phyloP scores from a whole-genome alignment of 2,888 invertebrate genomes.

The Drosophila suboccidentalis region DNA sequence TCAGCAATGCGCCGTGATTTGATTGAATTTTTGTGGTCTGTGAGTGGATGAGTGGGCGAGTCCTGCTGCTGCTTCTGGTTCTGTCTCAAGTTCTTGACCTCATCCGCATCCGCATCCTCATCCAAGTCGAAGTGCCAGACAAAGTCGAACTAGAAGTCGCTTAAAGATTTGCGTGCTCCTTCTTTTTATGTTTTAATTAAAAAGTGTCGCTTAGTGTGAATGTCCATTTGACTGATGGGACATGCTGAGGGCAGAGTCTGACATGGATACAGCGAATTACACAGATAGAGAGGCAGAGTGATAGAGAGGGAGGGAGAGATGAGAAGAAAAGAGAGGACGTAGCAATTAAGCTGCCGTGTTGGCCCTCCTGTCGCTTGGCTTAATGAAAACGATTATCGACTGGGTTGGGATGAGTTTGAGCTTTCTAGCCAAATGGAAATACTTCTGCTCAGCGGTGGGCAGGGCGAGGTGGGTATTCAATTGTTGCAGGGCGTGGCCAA shows the following conservation, averaged over 20 bases:
- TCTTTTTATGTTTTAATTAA: conserved; percentile 78
- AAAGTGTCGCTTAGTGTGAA: conserved; percentile 76
- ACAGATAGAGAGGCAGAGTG: not conserved
- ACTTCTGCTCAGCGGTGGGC: conserved; percentile 2
- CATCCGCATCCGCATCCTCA: not conserved
- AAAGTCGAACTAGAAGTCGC: conserved; percentile 19
- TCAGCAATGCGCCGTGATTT: conserved; percentile 68
- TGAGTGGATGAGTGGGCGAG: conserved; percentile 9
- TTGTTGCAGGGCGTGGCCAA: conserved; percentile 40
- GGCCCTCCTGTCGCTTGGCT: conserved; percentile 58
- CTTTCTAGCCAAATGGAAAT: conserved; percentile 32
- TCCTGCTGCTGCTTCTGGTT: not conserved
- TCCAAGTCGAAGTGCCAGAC: not conserved
- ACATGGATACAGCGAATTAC: conserved; percentile 25
- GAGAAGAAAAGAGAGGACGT: conserved; percentile 11
- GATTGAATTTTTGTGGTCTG: conserved; percentile 80
- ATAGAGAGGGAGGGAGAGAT: not conserved
- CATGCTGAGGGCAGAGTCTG: conserved; percentile 10
- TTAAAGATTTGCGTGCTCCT: conserved; percentile 57
- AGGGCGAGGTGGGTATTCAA: not conserved
- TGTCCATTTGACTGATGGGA: conserved; percentile 76
- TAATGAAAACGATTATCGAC: conserved; percentile 80
- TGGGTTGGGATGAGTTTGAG: conserved; percentile 26
- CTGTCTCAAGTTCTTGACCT: not conserved
- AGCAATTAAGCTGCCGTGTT: conserved; percentile 71